These are phyloP conservation scores for Dasypus novemcinctus DNA, from an alignment of 2,113 vertebrate species.

Conservation along the genomic window DNA sequence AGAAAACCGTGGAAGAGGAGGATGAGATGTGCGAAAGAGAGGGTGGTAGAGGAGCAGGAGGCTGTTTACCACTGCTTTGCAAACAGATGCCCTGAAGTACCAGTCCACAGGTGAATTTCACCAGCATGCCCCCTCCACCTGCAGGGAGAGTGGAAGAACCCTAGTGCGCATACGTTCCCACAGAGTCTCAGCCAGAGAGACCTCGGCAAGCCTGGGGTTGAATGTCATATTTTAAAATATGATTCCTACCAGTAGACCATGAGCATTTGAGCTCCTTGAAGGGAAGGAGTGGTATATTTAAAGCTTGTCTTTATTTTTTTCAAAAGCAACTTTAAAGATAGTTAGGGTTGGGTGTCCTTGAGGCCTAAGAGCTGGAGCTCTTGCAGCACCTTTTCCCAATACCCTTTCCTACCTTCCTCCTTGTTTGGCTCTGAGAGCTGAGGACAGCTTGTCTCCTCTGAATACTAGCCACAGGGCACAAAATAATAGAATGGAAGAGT, in stretches of 20 bases:
- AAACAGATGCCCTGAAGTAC: background rate
- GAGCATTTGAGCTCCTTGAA: background rate
- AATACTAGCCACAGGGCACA: background rate
- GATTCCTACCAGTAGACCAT: background rate
- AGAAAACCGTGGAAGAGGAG: no score
- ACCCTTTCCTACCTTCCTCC: background rate
- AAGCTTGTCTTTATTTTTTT: background rate
- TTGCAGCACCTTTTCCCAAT: background rate
- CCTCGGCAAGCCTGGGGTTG: background rate
- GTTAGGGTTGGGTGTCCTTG: background rate
- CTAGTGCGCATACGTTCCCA: background rate
- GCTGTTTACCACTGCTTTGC: background rate
- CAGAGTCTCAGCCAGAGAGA: background rate
- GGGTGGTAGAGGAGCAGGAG: background rate
- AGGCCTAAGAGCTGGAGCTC: background rate
- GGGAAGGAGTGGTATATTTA: background rate
- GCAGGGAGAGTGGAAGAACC: background rate
- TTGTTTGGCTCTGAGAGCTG: background rate
- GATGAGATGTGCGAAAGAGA: background rate
- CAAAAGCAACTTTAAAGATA: background rate
- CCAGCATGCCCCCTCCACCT: accelerated
- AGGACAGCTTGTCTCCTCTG: background rate
- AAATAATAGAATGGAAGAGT: background rate
- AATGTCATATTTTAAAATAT: background rate
- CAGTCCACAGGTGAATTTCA: background rate